phyloP scores from a whole-genome alignment of 92 coral and sea anemone species.

The Siderastrea radians region DNA sequence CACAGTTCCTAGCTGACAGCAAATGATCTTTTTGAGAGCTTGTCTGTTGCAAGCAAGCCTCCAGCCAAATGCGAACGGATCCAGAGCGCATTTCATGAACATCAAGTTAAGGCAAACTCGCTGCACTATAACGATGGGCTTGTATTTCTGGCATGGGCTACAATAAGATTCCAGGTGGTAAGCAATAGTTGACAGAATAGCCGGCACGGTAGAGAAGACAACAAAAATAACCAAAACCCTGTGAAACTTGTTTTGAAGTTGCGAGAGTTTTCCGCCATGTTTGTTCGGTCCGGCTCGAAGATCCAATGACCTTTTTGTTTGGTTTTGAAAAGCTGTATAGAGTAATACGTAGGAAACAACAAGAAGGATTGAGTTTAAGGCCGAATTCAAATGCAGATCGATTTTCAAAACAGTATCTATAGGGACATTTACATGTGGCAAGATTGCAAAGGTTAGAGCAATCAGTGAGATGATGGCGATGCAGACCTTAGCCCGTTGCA shows the following conservation, averaged over 20 bases:
- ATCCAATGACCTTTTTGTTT: too few relatives aligned
- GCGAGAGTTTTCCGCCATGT: background rate
- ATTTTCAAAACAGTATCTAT: too few relatives aligned
- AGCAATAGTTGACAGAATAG: constrained; percentile 29
- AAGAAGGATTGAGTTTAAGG: too few relatives aligned
- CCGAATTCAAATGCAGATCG: too few relatives aligned
- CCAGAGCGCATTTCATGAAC: constrained; percentile 39
- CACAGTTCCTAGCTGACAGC: background rate
- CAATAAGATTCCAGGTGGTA: constrained; percentile 21
- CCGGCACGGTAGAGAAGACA: constrained; percentile 43
- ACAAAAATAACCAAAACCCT: constrained; percentile 29
- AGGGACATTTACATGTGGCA: too few relatives aligned
- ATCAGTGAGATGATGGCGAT: too few relatives aligned
- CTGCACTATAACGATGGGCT: constrained; percentile 7
- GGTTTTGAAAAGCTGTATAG: too few relatives aligned
- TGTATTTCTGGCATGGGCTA: constrained; percentile 9
- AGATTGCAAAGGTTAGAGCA: too few relatives aligned
- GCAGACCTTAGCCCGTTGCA: too few relatives aligned
- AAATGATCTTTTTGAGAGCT: constrained; percentile 25
- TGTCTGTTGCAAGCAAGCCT: constrained; percentile 38
- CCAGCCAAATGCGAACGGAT: constrained; percentile 51
- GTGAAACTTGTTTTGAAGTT: constrained; percentile 33
- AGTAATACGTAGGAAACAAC: too few relatives aligned
- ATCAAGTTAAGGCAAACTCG: constrained; percentile 7
- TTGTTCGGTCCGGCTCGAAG: too few relatives aligned